Base-by-base conservation (phyloP, 2,888 invertebrate species). In the Sesia bembeciformis region DNA sequence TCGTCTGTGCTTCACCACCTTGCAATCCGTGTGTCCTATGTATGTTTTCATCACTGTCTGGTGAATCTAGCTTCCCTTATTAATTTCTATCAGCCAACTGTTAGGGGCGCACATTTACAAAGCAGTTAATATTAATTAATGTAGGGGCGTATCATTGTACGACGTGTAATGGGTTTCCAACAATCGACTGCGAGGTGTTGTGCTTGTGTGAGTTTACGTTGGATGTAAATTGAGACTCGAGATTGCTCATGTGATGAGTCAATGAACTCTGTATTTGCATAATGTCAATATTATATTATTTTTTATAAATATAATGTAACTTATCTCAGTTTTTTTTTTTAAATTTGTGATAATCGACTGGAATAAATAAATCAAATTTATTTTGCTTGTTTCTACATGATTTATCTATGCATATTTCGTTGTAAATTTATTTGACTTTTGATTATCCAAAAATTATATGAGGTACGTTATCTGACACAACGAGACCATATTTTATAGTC, bases 1-100 rank as follows among this genome's bases (percentile, higher is more conserved):
- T 40, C 5, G 40, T 43, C 39, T 39, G 54, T 52, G 62, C 54
- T 67, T 52, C 49, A 43, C 50, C 52, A 42, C 23, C 62, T 49
- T 3, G 3, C 53, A 38, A 42, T 38, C 74, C 55, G 72, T 85
- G 62, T 72, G 69, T 69, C 63, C n/a, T n/a, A n/a, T n/a, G n/a
- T n/a, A 72, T 85, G 82, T 84, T 84, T 84, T 79, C 79, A 72
- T 69, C 71, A 76, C 69, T 78, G 84, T 80, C 78, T 78, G 78
- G 75, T 82, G 81, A 82, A 84, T 73, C 66, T 66, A 65, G 75
- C 72, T 80, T 74, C 79, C 79, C 76, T 78, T 71, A 76, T 72
- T 71, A 75, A 76, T 75, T 74, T 68, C 67, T 65, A 65, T 64
- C 70, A 60, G 54, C 70, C 74, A 67, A 74, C 72, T 72, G 74